Percentiles rank a stretch among this genome's conserved stretches.
phyloP scores from a whole-genome alignment of 2,113 vertebrate species.

The Pachycephala philippinensis region DNA sequence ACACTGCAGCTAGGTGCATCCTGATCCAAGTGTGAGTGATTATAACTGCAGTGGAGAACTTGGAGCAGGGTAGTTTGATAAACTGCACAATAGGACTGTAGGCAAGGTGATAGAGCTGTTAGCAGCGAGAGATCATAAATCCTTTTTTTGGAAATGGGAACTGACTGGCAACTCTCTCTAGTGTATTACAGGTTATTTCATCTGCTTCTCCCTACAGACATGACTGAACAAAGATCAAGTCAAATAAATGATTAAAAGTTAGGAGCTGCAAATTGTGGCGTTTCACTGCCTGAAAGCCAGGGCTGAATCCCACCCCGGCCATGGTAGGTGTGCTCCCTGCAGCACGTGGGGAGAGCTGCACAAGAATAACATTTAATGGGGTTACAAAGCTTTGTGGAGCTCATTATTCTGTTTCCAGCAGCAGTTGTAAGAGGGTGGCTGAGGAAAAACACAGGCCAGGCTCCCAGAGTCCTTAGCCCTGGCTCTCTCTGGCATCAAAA shows the following conservation, averaged over 20 bases:
- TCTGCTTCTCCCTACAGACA: background rate
- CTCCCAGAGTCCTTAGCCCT: rapidly evolving
- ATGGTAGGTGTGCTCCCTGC: background rate
- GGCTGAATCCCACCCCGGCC: background rate
- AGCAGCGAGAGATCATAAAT: background rate
- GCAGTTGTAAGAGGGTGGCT: background rate
- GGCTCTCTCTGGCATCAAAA: background rate
- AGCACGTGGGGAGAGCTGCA: rapidly evolving
- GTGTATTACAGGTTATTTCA: background rate
- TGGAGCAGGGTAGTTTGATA: background rate
- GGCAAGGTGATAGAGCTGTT: background rate
- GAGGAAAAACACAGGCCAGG: background rate
- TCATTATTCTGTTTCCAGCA: background rate
- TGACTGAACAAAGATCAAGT: background rate
- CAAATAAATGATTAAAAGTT: background rate
- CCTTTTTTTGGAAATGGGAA: background rate
- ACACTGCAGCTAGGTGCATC: background rate
- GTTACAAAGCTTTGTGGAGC: background rate
- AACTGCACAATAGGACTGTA: background rate
- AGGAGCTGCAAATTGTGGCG: background rate
- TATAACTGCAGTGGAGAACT: background rate
- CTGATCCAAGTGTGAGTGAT: background rate
- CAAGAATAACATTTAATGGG: background rate
- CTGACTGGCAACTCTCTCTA: constrained; percentile 22
- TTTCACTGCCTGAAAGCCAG: background rate